Percentiles rank a stretch among this genome's conserved stretches.
phyloP scores from a whole-genome alignment of 2,113 vertebrate genomes.

The Ophiodon elongatus region DNA sequence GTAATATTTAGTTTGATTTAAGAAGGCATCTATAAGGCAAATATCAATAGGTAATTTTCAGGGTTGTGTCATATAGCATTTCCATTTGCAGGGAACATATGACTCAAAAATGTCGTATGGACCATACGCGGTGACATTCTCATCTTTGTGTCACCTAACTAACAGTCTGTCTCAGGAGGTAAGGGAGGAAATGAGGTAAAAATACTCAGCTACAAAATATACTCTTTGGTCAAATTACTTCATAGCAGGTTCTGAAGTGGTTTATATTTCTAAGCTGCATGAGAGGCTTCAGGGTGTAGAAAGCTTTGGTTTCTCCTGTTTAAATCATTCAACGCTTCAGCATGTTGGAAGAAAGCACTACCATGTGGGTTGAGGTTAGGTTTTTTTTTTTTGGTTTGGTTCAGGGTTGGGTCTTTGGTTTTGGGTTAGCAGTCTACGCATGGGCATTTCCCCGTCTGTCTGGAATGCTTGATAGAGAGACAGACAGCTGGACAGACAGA shows the following conservation, averaged over 20 bases:
- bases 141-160: constrained; percentile 17
- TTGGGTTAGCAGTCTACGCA: constrained; percentile 72
- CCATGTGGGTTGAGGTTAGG: constrained; percentile 86
- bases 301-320: constrained; percentile 77
- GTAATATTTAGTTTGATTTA: constrained; percentile 54
- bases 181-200: constrained; percentile 49
- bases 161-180: constrained; percentile 68
- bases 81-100: constrained; percentile 20
- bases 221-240: constrained; percentile 77
- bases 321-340: constrained; percentile 73
- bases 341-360: constrained; percentile 98
- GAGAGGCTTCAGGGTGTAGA: constrained; percentile 69
- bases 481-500: constrained; percentile 63
- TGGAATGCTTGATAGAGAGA: constrained; percentile 78
- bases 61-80: constrained; percentile 21
- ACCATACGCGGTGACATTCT: constrained; percentile 18
- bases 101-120: constrained; percentile 7
- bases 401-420: constrained; percentile 50
- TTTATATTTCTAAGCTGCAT: constrained; percentile 48
- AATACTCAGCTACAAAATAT: constrained; percentile 68
- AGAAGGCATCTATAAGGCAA: constrained; percentile 74
- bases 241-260: constrained; percentile 36
- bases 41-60: constrained; percentile 40
- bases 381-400: constrained; percentile 59
- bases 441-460: constrained; percentile 71